Percentiles rank a stretch among this genome's conserved stretches.
Conservation (phyloP, 2,888 invertebrate species). For the Helleia helle region DNA sequence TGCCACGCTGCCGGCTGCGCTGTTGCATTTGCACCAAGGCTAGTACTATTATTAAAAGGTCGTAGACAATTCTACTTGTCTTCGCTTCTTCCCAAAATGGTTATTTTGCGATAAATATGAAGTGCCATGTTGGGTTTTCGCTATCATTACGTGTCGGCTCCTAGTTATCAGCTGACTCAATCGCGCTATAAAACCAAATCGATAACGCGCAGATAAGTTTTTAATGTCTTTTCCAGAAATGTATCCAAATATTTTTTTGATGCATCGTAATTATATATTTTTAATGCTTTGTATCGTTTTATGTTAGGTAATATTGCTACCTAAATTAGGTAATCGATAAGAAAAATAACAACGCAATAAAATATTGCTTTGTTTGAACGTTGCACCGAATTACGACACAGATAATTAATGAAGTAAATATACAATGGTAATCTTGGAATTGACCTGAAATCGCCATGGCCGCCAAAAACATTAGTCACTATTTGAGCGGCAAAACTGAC, state of each 20-base stretch:
- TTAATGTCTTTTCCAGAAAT: constrained; percentile 4
- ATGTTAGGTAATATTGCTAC: too few relatives aligned
- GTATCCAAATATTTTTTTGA: background rate
- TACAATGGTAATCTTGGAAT: background rate
- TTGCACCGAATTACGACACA: too few relatives aligned
- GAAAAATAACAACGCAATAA: too few relatives aligned
- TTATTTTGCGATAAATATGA: background rate
- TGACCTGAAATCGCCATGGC: constrained; percentile 1
- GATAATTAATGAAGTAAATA: background rate
- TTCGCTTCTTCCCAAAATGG: background rate
- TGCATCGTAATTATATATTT: background rate
- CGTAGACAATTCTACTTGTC: too few relatives aligned
- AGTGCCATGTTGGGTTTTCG: background rate
- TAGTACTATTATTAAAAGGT: too few relatives aligned
- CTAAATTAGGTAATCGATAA: too few relatives aligned
- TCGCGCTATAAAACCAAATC: background rate
- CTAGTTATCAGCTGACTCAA: constrained; percentile 6
- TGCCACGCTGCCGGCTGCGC: too few relatives aligned
- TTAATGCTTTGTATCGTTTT: background rate
- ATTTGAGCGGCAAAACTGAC: constrained; percentile 5
- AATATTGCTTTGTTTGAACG: too few relatives aligned
- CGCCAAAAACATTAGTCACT: background rate
- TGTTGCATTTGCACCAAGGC: too few relatives aligned
- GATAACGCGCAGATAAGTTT: constrained; percentile 3
- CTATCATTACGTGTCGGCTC: background rate